These are phyloP conservation scores for Prosapia bicincta DNA, from an alignment of 2,888 invertebrate genomes.

Conservation along the genomic window DNA sequence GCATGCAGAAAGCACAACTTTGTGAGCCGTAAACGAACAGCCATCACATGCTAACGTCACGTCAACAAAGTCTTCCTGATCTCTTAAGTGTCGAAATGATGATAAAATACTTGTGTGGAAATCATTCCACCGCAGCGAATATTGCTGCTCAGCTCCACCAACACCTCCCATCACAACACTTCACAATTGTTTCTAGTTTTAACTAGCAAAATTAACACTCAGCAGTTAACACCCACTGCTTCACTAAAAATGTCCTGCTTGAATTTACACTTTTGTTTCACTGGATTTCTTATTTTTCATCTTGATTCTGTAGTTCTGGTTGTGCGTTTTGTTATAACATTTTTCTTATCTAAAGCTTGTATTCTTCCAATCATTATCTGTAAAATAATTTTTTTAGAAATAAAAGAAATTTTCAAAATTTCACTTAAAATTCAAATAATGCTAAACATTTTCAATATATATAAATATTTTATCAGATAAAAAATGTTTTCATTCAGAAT, in stretches of 20 bases:
- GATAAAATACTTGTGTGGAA: constrained; percentile 88
- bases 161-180: constrained; percentile 41
- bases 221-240: constrained; percentile 6
- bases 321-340: neutral
- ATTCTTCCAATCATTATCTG: neutral
- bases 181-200: constrained; percentile 24
- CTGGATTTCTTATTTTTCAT: constrained; percentile 8
- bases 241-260: constrained; percentile 3
- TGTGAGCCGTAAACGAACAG: constrained; percentile 80
- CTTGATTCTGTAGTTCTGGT: neutral
- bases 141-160: constrained; percentile 68
- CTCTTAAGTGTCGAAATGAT: constrained; percentile 82
- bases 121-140: constrained; percentile 92
- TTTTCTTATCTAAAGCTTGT: neutral
- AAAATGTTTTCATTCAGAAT: no score
- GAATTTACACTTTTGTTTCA: constrained; percentile 12
- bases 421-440: no score
- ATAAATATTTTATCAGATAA: no score
- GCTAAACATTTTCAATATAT: no score
- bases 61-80: constrained; percentile 91
- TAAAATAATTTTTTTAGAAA: no score
- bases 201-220: constrained; percentile 15
- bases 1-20: constrained; percentile 87
- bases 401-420: no score
- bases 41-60: constrained; percentile 90